phyloP scores from a whole-genome alignment of 1,140 invertebrate genomes.

The Prorops nasuta region DNA sequence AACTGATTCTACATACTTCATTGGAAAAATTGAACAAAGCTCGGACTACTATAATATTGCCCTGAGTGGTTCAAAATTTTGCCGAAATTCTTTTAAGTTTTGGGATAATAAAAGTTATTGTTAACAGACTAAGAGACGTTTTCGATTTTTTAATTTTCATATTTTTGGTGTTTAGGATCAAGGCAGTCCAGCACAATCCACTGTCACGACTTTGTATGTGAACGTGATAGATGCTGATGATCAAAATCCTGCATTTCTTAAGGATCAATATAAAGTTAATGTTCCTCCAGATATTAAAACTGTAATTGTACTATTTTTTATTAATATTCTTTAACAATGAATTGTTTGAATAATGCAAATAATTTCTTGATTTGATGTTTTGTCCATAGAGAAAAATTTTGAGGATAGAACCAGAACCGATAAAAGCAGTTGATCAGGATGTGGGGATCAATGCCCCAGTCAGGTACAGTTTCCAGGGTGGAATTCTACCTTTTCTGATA shows the following conservation, averaged over 20 bases:
- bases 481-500: slow-evolving; percentile 50
- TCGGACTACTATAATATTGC: no score
- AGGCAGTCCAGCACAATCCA: slow-evolving; percentile 73
- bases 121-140: no score
- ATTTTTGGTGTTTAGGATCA: slow-evolving; percentile 69
- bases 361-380: no score
- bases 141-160: no score
- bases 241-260: slow-evolving; percentile 82
- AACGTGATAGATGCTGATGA: slow-evolving; percentile 88
- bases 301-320: slow-evolving; percentile 44
- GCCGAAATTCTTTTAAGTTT: no score
- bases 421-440: slow-evolving; percentile 79
- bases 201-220: slow-evolving; percentile 73
- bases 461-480: slow-evolving; percentile 62
- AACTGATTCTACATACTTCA: neutral
- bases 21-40: neutral
- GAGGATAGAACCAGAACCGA: slow-evolving; percentile 61
- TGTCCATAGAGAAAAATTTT: slow-evolving; percentile 61
- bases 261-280: slow-evolving; percentile 73
- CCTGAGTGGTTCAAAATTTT: no score
- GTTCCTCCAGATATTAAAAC: slow-evolving; percentile 64
- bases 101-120: no score
- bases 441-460: slow-evolving; percentile 75
- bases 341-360: slow-evolving; percentile 1
- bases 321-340: neutral